Evolutionary conservation across 1,140 invertebrate species (phyloP).

Genomic region (Pseudobourletiella spinata): DNA sequence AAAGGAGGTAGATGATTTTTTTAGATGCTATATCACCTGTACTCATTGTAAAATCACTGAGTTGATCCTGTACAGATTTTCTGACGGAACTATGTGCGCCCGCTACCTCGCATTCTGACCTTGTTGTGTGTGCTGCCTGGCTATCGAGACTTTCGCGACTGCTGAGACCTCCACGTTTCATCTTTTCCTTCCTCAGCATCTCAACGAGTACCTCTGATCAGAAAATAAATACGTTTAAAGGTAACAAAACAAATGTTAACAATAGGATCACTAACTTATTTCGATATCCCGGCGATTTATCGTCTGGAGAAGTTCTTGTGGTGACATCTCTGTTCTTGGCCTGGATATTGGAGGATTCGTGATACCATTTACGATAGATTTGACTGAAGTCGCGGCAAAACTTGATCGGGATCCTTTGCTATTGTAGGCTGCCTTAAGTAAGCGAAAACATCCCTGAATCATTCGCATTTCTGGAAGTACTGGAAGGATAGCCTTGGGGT

Average conservation of each 20-base stretch:
- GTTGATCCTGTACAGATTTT: no score
- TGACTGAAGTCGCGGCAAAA: no score
- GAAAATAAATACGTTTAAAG: background rate
- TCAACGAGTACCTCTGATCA: conserved; percentile 20
- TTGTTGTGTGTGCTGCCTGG: no score
- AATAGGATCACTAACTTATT: conserved; percentile 11
- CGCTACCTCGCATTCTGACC: no score
- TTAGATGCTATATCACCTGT: background rate
- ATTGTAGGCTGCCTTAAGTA: conserved; percentile 14
- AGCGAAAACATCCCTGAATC: conserved; percentile 31
- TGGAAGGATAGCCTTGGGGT: conserved; percentile 20
- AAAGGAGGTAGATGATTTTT: background rate
- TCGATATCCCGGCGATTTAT: conserved; percentile 12
- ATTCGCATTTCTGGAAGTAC: conserved; percentile 30
- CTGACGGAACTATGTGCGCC: no score
- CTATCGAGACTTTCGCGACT: no score
- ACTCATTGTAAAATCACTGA: no score
- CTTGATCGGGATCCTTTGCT: background rate
- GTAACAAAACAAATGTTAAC: background rate
- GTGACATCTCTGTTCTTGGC: background rate
- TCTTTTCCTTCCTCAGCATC: conserved; percentile 21
- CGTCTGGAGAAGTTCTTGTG: conserved; percentile 10
- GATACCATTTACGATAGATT: no score
- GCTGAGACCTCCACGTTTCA: conserved; percentile 7
- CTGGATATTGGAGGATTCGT: background rate